Percentiles rank a stretch among this genome's conserved stretches.
Evolutionary conservation across 2,113 vertebrate genomes (phyloP).

Genomic region (Monarcha castaneiventris): DNA sequence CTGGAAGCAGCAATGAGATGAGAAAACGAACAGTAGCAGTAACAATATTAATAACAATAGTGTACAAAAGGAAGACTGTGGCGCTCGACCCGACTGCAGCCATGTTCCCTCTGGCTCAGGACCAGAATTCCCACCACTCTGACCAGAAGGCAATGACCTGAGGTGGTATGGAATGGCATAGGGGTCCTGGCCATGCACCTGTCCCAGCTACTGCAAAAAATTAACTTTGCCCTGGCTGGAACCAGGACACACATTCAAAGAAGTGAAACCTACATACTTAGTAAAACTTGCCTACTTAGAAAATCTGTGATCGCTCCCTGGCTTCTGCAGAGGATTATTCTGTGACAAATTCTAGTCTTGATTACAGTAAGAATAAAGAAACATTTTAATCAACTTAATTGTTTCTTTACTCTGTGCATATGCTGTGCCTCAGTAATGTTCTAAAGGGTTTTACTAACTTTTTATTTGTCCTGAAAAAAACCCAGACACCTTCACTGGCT

Average conservation of each 20-base stretch:
- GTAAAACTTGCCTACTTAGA: not conserved
- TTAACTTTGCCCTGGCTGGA: not conserved
- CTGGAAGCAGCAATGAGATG: not conserved
- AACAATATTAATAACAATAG: not conserved
- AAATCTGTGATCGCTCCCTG: not conserved
- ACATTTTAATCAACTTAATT: not conserved
- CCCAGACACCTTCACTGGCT: not conserved
- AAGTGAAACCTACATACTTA: not conserved
- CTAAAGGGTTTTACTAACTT: not conserved
- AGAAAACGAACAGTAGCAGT: not conserved
- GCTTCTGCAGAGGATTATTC: not conserved
- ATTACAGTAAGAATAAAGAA: not conserved
- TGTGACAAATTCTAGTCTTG: not conserved
- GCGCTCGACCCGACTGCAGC: fast-evolving
- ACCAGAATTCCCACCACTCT: not conserved
- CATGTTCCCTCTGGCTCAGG: not conserved
- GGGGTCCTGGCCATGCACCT: not conserved
- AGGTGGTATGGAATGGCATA: not conserved
- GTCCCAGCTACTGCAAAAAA: not conserved
- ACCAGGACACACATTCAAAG: not conserved
- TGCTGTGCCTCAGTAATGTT: not conserved
- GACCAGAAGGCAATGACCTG: not conserved
- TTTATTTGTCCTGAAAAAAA: not conserved
- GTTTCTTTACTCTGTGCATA: not conserved
- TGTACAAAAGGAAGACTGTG: not conserved